These are phyloP conservation scores for Cossypha dichroa DNA, from an alignment of 2,797 vertebrate species.

Conservation along the genomic window DNA sequence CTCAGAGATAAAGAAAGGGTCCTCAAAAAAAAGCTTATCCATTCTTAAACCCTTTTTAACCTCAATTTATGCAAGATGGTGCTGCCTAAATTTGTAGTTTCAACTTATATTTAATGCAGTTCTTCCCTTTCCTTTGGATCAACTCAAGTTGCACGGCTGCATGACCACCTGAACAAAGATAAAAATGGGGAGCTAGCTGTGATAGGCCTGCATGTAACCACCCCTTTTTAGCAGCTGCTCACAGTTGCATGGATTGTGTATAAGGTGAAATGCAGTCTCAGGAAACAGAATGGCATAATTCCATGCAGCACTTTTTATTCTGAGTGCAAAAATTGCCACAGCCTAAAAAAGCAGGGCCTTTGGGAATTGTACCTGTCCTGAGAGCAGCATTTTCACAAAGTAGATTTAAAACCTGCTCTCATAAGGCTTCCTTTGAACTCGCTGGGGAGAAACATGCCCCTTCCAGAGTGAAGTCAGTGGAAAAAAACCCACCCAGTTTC, in stretches of 20 bases:
- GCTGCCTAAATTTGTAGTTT: background rate
- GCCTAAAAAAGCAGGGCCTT: background rate
- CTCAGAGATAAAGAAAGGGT: background rate
- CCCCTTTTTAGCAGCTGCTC: background rate
- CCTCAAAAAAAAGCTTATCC: background rate
- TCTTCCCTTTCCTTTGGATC: background rate
- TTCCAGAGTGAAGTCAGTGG: background rate
- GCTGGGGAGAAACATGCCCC: background rate
- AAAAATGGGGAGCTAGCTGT: background rate
- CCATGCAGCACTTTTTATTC: background rate
- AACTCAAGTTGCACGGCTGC: background rate
- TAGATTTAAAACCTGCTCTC: background rate
- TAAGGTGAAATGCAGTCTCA: background rate
- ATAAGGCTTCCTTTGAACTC: background rate
- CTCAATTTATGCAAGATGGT: background rate
- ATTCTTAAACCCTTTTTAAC: background rate
- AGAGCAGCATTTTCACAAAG: background rate
- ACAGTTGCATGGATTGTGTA: background rate
- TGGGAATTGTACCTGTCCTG: background rate
- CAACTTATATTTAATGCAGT: background rate
- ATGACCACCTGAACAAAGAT: background rate
- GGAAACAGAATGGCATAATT: background rate
- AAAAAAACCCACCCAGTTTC: background rate
- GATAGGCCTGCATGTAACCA: background rate
- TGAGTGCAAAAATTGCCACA: background rate